Conservation (phyloP, 2,888 invertebrate species). For the Mesochorus sp. region DNA sequence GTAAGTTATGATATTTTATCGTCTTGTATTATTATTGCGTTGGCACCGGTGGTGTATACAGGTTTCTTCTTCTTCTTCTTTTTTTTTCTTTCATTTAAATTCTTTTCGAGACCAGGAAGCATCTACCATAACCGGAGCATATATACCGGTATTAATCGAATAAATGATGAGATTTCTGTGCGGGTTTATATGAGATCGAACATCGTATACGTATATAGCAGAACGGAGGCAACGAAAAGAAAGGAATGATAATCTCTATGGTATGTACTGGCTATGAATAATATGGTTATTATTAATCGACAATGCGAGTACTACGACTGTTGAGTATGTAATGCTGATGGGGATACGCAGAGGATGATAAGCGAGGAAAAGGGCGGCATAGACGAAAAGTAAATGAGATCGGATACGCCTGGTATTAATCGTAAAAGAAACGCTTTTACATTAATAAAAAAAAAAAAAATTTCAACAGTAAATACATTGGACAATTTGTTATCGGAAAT, state of each 20-base stretch:
- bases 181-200: not conserved
- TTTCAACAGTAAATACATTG: not conserved
- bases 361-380: not conserved
- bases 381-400: not conserved
- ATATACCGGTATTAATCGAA: slow-evolving; percentile 51
- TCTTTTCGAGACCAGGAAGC: slow-evolving; percentile 35
- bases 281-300: slow-evolving; percentile 49
- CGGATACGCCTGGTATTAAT: slow-evolving; percentile 24
- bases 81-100: too few relatives aligned
- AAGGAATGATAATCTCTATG: slow-evolving; percentile 38
- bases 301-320: slow-evolving; percentile 10
- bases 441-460: not conserved
- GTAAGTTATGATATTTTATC: slow-evolving; percentile 50
- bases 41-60: slow-evolving; percentile 9
- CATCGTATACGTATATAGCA: not conserved
- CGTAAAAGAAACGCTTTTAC: not conserved
- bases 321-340: slow-evolving; percentile 23
- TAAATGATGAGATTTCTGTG: slow-evolving; percentile 49
- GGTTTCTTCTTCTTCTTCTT: too few relatives aligned
- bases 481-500: too few relatives aligned
- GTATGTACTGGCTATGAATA: slow-evolving; percentile 39
- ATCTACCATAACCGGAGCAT: slow-evolving; percentile 16
- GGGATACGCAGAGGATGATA: slow-evolving; percentile 9
- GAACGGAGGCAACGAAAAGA: not conserved
- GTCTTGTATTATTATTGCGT: slow-evolving; percentile 39